A percentile compares a stretch with the other conserved stretches of the same genome.
Evolutionary conservation across 2,797 vertebrate genomes (phyloP).

Genomic region (Acrocephalus scirpaceus): DNA sequence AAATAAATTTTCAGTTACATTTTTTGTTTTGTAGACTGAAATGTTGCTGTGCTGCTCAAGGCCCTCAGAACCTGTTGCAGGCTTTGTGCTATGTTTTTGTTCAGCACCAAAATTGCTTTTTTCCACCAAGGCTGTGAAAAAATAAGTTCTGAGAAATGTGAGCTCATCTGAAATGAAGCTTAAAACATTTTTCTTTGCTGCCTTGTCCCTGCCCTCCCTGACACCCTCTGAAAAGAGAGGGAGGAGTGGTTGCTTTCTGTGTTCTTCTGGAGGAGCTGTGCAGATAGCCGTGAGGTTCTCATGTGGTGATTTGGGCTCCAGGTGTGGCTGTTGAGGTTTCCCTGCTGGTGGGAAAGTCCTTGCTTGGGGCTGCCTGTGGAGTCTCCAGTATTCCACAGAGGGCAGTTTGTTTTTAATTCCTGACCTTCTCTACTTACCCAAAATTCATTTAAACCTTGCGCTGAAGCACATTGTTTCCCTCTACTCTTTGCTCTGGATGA

Average conservation of each 20-base stretch:
- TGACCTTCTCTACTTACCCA: neutral
- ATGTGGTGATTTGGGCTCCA: neutral
- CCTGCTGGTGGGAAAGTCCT: neutral
- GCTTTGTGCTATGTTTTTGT: neutral
- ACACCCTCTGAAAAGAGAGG: neutral
- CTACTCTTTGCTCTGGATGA: neutral
- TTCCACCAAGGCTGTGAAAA: neutral
- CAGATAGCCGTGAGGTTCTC: neutral
- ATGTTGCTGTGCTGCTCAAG: neutral
- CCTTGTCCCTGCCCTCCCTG: neutral
- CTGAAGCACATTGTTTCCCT: neutral
- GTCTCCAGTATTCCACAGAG: neutral
- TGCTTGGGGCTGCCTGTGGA: neutral
- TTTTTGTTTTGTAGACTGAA: neutral
- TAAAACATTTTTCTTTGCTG: neutral
- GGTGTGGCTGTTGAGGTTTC: neutral
- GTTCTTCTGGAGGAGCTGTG: neutral
- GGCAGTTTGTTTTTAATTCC: neutral
- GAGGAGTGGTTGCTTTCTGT: neutral
- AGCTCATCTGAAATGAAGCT: neutral
- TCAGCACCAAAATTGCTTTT: neutral
- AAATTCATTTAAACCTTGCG: neutral
- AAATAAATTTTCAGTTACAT: neutral
- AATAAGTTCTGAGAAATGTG: neutral
- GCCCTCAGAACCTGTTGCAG: neutral